A percentile compares a stretch with the other conserved stretches of the same genome.
phyloP scores from a whole-genome alignment of 2,888 invertebrate genomes.

The Phaonia tiefii region DNA sequence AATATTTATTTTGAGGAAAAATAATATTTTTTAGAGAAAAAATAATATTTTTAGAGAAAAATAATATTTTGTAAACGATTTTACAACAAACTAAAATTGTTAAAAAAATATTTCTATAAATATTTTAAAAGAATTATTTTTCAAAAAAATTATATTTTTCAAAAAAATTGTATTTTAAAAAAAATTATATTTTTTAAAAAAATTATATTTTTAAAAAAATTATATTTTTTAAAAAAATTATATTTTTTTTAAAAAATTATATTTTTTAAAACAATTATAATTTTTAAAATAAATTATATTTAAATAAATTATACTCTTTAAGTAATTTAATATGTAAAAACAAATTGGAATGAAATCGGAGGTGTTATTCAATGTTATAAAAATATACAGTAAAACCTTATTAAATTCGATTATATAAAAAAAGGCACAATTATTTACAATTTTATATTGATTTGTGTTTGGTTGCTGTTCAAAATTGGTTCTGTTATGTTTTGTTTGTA shows the following conservation, averaged over 20 bases:
- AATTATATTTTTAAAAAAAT: no score
- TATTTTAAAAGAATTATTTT: no score
- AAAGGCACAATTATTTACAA: neutral
- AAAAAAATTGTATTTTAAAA: slow-evolving; percentile 4
- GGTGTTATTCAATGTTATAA: neutral
- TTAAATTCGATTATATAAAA: neutral
- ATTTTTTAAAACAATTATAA: no score
- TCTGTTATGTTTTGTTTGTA: neutral
- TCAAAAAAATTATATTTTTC: no score
- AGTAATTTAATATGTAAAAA: no score
- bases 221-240: no score
- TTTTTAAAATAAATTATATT: neutral
- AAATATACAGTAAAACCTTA: slow-evolving; percentile 17
- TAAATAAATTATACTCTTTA: neutral
- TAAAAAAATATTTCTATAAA: no score
- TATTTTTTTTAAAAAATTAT: no score
- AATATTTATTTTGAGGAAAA: slow-evolving; percentile 13
- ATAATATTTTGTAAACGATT: neutral
- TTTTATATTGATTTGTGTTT: neutral
- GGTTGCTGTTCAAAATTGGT: no score
- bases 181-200: no score
- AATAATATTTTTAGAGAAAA: neutral
- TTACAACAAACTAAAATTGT: no score
- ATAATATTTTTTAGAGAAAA: neutral
- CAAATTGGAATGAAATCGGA: no score